phyloP scores from a whole-genome alignment of 2,888 invertebrate genomes.

The Parnassius smintheus region DNA sequence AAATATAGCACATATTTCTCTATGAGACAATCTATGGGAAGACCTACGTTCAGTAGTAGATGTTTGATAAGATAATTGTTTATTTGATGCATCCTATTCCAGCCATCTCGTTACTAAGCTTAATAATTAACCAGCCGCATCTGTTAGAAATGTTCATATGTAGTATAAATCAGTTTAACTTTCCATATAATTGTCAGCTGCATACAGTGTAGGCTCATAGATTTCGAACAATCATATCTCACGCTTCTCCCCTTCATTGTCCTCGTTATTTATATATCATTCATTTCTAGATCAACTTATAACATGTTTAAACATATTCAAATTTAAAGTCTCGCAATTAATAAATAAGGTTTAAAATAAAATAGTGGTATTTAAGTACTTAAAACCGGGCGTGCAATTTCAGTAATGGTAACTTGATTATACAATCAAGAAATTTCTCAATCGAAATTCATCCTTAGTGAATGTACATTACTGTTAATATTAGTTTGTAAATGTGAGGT shows the following conservation, averaged over 20 bases:
- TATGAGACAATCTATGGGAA: no score
- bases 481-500: slow-evolving; percentile 34
- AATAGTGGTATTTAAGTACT: slow-evolving; percentile 7
- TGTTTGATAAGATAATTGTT: background rate
- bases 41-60: background rate
- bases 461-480: slow-evolving; percentile 40
- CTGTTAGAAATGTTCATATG: background rate
- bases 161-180: slow-evolving; percentile 17
- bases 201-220: slow-evolving; percentile 35
- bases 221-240: slow-evolving; percentile 54
- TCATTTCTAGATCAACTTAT: slow-evolving; percentile 40
- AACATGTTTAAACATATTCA: slow-evolving; percentile 32
- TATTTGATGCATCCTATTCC: no score
- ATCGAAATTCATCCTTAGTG: slow-evolving; percentile 16
- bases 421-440: slow-evolving; percentile 6
- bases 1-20: no score
- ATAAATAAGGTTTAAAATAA: slow-evolving; percentile 29
- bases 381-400: slow-evolving; percentile 15
- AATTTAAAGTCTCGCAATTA: slow-evolving; percentile 34
- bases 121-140: slow-evolving; percentile 5
- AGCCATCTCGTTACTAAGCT: background rate
- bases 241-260: slow-evolving; percentile 56
- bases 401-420: slow-evolving; percentile 5
- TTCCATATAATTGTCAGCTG: slow-evolving; percentile 16
- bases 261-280: slow-evolving; percentile 37